phyloP scores from a whole-genome alignment of 2,797 vertebrate genomes.

The Spinus olivaceus region DNA sequence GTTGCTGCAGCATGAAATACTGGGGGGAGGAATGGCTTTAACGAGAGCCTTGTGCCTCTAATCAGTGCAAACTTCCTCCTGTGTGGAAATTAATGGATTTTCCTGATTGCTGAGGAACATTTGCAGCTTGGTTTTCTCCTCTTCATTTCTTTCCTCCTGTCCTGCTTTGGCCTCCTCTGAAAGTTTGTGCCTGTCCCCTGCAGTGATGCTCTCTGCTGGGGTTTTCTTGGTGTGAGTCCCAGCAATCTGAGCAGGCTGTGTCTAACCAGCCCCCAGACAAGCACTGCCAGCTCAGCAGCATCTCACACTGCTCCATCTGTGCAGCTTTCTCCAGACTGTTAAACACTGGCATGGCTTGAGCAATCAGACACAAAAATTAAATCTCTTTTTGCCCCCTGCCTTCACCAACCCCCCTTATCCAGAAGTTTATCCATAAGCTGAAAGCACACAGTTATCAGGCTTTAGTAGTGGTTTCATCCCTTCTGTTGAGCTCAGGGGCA shows the following conservation, averaged over 20 bases:
- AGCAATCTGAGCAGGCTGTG: neutral
- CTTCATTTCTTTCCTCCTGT: neutral
- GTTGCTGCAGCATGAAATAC: neutral
- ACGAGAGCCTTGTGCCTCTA: neutral
- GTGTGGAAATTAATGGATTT: neutral
- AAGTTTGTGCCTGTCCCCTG: neutral
- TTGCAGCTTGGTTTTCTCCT: neutral
- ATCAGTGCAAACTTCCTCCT: neutral
- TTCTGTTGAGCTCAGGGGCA: neutral
- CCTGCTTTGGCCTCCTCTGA: neutral
- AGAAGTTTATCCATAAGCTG: neutral
- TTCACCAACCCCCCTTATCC: neutral
- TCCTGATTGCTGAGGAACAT: neutral
- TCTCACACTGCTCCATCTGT: neutral
- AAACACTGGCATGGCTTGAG: neutral
- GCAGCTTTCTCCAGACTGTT: neutral
- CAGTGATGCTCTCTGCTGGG: neutral
- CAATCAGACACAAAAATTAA: neutral
- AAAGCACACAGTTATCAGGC: neutral
- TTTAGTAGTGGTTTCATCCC: neutral
- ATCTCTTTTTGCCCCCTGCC: fast-evolving
- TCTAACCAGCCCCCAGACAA: neutral
- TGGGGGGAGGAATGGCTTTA: neutral
- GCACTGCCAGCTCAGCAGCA: neutral
- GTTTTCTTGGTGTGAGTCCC: neutral